These are phyloP conservation scores for Scaptodrosophila latifasciaeformis DNA, from an alignment of 2,888 invertebrate genomes.

Conservation along the genomic window DNA sequence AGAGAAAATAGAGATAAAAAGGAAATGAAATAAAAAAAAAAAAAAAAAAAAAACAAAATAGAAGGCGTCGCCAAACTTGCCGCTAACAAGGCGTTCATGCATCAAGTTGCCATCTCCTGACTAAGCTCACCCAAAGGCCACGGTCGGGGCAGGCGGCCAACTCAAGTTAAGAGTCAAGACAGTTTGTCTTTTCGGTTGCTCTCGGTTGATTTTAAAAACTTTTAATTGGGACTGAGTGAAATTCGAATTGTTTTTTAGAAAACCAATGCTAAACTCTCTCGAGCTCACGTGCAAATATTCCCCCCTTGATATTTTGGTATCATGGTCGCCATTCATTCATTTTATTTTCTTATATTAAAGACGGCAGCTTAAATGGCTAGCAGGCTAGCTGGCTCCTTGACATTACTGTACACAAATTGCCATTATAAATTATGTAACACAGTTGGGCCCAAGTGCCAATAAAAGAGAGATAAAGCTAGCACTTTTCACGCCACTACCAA, in stretches of 20 bases:
- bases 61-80: conserved; percentile 38
- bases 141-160: neutral
- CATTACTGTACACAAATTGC: neutral
- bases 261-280: neutral
- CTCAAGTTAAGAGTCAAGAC: conserved; percentile 45
- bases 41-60: no score
- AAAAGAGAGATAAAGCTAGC: conserved; percentile 35
- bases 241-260: conserved; percentile 48
- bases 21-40: no score
- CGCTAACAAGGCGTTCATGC: conserved; percentile 61
- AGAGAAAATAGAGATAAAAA: no score
- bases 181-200: conserved; percentile 28
- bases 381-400: no score
- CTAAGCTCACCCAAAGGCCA: conserved; percentile 6
- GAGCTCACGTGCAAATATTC: no score
- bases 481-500: no score
- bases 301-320: no score
- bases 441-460: conserved; percentile 60
- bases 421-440: conserved; percentile 51
- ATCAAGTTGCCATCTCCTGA: conserved; percentile 29
- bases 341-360: no score
- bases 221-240: conserved; percentile 58
- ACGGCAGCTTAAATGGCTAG: no score
- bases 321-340: no score
- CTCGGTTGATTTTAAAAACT: conserved; percentile 42